Conservation (phyloP, 2,888 invertebrate species). For the Quadroppia sp. region DNA sequence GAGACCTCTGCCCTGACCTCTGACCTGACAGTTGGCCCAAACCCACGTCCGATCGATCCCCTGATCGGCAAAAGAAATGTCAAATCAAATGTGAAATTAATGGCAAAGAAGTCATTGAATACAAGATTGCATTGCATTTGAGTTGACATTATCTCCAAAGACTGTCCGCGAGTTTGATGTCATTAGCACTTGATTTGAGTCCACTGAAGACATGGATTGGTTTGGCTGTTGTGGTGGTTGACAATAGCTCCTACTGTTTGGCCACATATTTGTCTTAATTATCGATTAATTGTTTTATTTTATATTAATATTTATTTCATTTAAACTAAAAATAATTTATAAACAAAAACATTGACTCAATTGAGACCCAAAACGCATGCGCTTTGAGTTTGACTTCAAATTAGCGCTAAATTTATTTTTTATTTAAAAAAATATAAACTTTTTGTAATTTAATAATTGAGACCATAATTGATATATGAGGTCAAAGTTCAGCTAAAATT, state of each 20-base stretch:
- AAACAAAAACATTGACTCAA: too few species aligned
- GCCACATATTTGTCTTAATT: neutral
- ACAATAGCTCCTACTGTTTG: neutral
- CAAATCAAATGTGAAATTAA: neutral
- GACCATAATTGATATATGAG: too few species aligned
- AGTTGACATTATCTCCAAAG: neutral
- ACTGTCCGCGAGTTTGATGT: neutral
- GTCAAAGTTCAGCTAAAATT: too few species aligned
- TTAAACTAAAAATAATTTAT: too few species aligned
- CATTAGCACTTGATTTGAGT: slow-evolving; percentile 10
- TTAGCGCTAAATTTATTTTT: too few species aligned
- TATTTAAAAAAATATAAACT: too few species aligned
- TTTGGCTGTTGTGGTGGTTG: neutral
- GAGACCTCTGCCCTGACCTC: neutral
- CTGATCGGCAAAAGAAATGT: neutral
- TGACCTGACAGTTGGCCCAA: neutral
- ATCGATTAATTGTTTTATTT: neutral
- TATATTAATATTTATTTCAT: too few species aligned
- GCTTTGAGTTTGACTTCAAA: too few species aligned
- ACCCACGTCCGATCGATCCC: neutral
- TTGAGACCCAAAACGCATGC: too few species aligned
- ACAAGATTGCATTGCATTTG: neutral
- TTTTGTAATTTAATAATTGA: too few species aligned
- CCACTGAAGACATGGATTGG: neutral
- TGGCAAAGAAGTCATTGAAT: neutral